phyloP scores from a whole-genome alignment of 2,888 invertebrate genomes.

The Hirtodrosophila duncani region DNA sequence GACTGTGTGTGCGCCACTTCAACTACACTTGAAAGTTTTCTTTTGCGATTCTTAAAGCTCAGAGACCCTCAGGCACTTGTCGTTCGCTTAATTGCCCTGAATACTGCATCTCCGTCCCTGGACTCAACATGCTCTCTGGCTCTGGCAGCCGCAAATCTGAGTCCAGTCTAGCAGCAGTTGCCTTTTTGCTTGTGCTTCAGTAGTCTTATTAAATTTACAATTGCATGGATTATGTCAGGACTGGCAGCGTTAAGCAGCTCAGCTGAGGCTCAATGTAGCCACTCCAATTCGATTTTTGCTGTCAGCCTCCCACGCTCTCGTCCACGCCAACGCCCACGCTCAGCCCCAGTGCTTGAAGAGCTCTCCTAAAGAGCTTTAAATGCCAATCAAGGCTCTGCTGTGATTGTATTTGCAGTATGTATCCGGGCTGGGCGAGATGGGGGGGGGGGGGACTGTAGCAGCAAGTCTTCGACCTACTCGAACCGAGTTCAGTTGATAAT shows the following conservation, averaged over 20 bases:
- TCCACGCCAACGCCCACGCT: neutral
- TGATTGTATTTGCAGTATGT: conserved; percentile 46
- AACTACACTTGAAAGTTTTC: conserved; percentile 41
- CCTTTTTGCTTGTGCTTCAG: conserved; percentile 4
- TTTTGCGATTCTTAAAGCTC: conserved; percentile 7
- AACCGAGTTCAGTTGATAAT: conserved; percentile 47
- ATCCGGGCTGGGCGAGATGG: conserved; percentile 1
- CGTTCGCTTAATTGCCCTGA: conserved; percentile 53
- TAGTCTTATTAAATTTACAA: conserved; percentile 66
- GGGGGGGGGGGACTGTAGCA: conserved; percentile 1
- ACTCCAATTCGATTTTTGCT: conserved; percentile 69
- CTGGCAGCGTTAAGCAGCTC: conserved; percentile 65
- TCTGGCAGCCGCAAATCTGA: conserved; percentile 15
- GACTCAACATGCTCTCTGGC: conserved; percentile 6
- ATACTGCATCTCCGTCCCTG: conserved; percentile 35
- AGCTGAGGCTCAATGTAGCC: conserved; percentile 64
- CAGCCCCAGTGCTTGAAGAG: conserved; percentile 28
- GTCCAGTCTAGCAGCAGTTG: neutral
- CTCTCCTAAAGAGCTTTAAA: conserved; percentile 67
- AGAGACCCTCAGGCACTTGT: conserved; percentile 3
- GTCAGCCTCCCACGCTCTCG: conserved; percentile 27
- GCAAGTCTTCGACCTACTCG: conserved; percentile 15
- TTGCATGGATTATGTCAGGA: conserved; percentile 72
- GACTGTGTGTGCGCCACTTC: conserved; percentile 8
- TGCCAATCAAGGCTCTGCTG: conserved; percentile 61